These are phyloP conservation scores for Actinostola sp. DNA, from an alignment of 92 coral and sea anemone species.

Conservation along the genomic window DNA sequence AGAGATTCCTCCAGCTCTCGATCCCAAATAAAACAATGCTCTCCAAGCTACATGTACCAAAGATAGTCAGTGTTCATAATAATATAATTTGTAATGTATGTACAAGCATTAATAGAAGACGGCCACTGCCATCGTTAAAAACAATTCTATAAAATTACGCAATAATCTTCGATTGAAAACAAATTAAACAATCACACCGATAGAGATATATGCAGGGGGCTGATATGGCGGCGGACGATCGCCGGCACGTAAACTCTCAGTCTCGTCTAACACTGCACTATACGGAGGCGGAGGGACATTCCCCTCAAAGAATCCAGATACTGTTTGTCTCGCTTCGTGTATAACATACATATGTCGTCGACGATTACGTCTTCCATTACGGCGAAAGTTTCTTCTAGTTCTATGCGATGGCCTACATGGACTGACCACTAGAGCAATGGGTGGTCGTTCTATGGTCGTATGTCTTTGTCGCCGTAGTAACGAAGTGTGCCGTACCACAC, in stretches of 20 bases:
- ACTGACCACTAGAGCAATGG: conserved; percentile 63
- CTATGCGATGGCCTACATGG: conserved; percentile 59
- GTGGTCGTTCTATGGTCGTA: conserved; percentile 69
- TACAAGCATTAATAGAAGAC: background rate
- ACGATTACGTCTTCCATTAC: conserved; percentile 53
- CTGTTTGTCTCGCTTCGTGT: conserved; percentile 78
- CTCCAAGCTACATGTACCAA: no score
- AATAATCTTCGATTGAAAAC: background rate
- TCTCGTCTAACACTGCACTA: conserved; percentile 82
- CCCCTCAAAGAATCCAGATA: conserved; percentile 90
- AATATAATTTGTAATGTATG: background rate
- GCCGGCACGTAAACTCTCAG: conserved; percentile 84
- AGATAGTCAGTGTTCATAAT: no score
- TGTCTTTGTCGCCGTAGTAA: conserved; percentile 70
- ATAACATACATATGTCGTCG: conserved; percentile 67
- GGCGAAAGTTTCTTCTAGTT: conserved; percentile 52
- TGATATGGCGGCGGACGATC: conserved; percentile 84
- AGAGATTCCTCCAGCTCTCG: no score
- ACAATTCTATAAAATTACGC: conserved; percentile 12
- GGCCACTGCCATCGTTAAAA: background rate
- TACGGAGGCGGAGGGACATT: conserved; percentile 92
- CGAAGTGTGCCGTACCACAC: conserved; percentile 87
- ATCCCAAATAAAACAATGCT: no score
- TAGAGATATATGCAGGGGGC: conserved; percentile 48
- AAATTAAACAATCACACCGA: conserved; percentile 76